A percentile compares a stretch with the other conserved stretches of the same genome.
Evolutionary conservation across 2,113 vertebrate genomes (phyloP).

Genomic region (Stictonetta naevosa): DNA sequence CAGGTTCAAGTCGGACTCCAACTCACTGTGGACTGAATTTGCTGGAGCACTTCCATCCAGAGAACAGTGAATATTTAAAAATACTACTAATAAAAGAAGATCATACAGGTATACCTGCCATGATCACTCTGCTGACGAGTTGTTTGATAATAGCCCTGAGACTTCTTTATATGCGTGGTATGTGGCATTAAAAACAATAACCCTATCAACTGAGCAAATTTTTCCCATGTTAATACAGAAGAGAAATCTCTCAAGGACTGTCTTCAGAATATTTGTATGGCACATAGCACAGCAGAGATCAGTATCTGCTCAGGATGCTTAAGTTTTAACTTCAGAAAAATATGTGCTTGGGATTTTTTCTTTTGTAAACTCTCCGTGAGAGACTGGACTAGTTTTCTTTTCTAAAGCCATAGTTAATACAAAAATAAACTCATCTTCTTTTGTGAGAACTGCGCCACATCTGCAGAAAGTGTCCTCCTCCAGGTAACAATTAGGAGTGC

Average conservation of each 20-base stretch:
- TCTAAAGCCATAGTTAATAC: neutral
- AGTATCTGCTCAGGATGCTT: neutral
- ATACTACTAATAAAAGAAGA: neutral
- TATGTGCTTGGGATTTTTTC: neutral
- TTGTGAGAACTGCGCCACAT: neutral
- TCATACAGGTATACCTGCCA: rapidly evolving
- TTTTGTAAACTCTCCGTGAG: neutral
- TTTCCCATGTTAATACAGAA: neutral
- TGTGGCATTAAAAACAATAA: rapidly evolving
- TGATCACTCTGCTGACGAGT: neutral
- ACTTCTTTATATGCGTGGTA: neutral
- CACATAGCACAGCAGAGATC: neutral
- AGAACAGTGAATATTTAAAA: neutral
- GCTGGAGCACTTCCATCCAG: neutral
- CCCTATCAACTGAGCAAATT: no score
- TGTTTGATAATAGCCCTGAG: neutral
- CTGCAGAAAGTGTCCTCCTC: neutral
- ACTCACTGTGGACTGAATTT: neutral
- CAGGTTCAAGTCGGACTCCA: neutral
- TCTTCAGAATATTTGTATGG: neutral
- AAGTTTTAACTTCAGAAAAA: neutral
- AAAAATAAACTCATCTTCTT: neutral
- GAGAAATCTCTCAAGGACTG: neutral
- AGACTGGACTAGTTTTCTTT: neutral
- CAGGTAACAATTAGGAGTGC: neutral